phyloP scores from a whole-genome alignment of 2,888 invertebrate genomes.

The Xanthorhoe designata region DNA sequence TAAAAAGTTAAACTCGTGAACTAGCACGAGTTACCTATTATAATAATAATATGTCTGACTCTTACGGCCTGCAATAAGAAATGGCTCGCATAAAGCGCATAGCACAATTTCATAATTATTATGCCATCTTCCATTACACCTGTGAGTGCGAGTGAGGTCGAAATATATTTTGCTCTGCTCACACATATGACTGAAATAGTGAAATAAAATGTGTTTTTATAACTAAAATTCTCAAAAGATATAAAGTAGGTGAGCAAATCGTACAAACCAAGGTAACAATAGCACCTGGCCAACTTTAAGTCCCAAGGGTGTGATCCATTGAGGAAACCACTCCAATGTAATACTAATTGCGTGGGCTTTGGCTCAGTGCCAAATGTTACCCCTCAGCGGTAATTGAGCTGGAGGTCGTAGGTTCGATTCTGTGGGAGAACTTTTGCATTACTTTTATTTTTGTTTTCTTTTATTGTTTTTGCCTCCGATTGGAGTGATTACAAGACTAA shows the following conservation, averaged over 20 bases:
- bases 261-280: neutral
- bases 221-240: neutral
- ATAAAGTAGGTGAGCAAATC: neutral
- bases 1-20: no score
- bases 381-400: neutral
- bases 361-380: neutral
- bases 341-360: neutral
- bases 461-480: neutral
- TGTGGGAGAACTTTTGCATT: neutral
- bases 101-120: no score
- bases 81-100: no score
- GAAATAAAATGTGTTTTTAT: neutral
- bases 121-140: no score
- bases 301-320: conserved; percentile 1
- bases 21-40: no score
- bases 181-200: neutral
- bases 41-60: no score
- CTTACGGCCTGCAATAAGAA: no score
- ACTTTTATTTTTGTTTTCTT: neutral
- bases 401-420: neutral
- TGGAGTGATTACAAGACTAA: no score
- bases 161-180: no score
- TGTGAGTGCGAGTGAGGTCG: no score
- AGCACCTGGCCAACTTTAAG: neutral
- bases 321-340: neutral